Percentiles rank a stretch among this genome's conserved stretches.
These are phyloP conservation scores for Otus sunia DNA, from an alignment of 2,113 vertebrate genomes.

Conservation along the genomic window DNA sequence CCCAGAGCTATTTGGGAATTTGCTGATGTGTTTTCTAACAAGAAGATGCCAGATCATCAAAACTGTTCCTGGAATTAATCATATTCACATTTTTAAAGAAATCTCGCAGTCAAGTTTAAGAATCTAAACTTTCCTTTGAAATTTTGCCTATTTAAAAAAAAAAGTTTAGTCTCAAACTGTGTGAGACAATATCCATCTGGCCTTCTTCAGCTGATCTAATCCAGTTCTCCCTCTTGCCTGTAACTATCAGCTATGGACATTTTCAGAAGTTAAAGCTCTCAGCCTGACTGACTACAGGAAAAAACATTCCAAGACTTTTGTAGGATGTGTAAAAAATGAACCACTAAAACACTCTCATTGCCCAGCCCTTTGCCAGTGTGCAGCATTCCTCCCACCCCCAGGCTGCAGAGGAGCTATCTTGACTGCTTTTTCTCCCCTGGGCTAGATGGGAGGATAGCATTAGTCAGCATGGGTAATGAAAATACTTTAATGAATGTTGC, in stretches of 20 bases:
- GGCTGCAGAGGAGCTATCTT: background rate
- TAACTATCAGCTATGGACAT: background rate
- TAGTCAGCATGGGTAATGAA: background rate
- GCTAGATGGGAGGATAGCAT: background rate
- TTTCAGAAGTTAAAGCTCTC: background rate
- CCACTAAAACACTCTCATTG: background rate
- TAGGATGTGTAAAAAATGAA: background rate
- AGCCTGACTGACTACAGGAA: background rate
- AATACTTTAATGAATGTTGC: background rate
- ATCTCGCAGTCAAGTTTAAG: background rate
- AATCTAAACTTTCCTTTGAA: background rate
- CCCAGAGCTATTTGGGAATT: background rate
- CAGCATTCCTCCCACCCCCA: background rate
- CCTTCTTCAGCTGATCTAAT: background rate
- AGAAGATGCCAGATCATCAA: background rate
- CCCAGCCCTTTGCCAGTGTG: background rate
- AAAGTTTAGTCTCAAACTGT: background rate
- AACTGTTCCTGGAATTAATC: background rate
- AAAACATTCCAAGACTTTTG: background rate
- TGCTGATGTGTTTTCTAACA: background rate
- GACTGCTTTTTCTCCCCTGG: background rate
- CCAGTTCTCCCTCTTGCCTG: background rate
- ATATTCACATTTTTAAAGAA: background rate
- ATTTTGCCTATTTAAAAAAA: background rate
- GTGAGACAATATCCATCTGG: background rate